These are phyloP conservation scores for Lucilia cuprina DNA, from an alignment of 1,140 invertebrate species.

Conservation along the genomic window DNA sequence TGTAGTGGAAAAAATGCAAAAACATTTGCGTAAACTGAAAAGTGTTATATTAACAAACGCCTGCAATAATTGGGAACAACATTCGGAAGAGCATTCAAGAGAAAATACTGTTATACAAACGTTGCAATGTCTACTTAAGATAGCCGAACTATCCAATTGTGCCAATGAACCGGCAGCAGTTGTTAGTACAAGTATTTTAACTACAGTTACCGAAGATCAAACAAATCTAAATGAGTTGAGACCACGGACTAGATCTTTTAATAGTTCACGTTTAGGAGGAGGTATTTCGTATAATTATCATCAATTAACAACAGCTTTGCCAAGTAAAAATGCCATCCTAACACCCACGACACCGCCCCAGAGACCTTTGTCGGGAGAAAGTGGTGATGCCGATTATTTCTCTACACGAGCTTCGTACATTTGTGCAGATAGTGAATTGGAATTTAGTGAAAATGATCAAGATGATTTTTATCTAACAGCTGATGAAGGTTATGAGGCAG, in stretches of 20 bases:
- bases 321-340: neutral
- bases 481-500: slow-evolving; percentile 60
- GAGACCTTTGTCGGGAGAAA: slow-evolving; percentile 48
- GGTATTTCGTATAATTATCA: slow-evolving; percentile 2
- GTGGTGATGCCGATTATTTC: slow-evolving; percentile 51
- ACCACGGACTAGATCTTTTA: slow-evolving; percentile 50
- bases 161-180: slow-evolving; percentile 46
- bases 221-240: slow-evolving; percentile 39
- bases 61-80: slow-evolving; percentile 47
- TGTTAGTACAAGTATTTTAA: slow-evolving; percentile 39
- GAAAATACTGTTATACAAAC: slow-evolving; percentile 57
- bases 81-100: slow-evolving; percentile 51
- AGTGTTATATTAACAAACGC: slow-evolving; percentile 53
- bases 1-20: slow-evolving; percentile 58
- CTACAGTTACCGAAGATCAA: slow-evolving; percentile 22
- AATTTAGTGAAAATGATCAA: slow-evolving; percentile 54
- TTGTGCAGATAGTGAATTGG: slow-evolving; percentile 57
- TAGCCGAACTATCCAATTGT: slow-evolving; percentile 56
- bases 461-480: slow-evolving; percentile 56
- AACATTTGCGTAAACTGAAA: slow-evolving; percentile 56
- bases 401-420: slow-evolving; percentile 53
- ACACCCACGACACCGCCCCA: slow-evolving; percentile 39
- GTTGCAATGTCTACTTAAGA: slow-evolving; percentile 56
- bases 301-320: neutral
- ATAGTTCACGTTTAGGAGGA: neutral